A percentile compares a stretch with the other conserved stretches of the same genome.
These are phyloP conservation scores for Anthoscopus minutus DNA, from an alignment of 2,113 vertebrate species.

Conservation along the genomic window DNA sequence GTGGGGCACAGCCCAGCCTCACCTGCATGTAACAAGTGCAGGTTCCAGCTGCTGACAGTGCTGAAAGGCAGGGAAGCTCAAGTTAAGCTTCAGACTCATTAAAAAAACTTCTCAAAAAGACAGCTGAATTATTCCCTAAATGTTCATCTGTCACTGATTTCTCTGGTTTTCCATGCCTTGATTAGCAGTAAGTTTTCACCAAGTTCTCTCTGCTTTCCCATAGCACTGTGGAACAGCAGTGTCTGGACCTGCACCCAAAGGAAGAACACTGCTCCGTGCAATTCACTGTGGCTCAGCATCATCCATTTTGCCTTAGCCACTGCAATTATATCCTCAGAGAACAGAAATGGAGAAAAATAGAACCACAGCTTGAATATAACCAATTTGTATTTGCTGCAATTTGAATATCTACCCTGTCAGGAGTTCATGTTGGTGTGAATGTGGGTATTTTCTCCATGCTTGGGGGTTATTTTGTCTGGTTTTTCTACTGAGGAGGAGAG, in stretches of 20 bases:
- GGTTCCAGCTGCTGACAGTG: neutral
- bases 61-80: neutral
- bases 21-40: neutral
- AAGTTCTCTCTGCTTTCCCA: neutral
- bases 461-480: neutral
- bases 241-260: neutral
- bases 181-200: neutral
- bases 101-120: neutral
- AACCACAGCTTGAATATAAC: neutral
- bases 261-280: neutral
- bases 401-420: neutral
- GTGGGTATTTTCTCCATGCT: neutral
- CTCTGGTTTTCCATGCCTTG: neutral
- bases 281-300: neutral
- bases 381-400: neutral
- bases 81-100: neutral
- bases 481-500: neutral
- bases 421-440: neutral
- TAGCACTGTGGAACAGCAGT: neutral
- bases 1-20: neutral
- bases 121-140: neutral
- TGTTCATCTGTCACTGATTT: neutral
- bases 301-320: slow-evolving; percentile 8
- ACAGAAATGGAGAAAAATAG: neutral
- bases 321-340: neutral